Evolutionary conservation across 1,140 invertebrate genomes (phyloP), one percentile per base, ranked within the genome.

Genomic region (Meloidogyne floridensis): DNA sequence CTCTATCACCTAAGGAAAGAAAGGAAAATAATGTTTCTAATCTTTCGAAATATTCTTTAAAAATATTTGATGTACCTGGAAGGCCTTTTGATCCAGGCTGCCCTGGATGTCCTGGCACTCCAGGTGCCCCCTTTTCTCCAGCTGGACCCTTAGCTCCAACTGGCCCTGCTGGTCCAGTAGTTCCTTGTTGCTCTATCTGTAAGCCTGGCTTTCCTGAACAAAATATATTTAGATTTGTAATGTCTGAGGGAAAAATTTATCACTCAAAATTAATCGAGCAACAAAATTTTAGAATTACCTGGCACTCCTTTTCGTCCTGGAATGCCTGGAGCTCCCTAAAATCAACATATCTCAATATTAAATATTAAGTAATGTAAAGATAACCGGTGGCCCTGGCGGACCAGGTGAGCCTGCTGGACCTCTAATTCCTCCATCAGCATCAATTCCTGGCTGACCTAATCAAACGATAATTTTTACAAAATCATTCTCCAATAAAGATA

Each of bases 291-390:
- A 32, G 32, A 4, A 20, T 0, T 77, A 79, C 80, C 80, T 32
- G 80, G 80, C 13, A 56, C 80, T 56, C 80, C 80, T 59, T 75
- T 73, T 11, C 54, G 47, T n/a, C 82, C 82, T 13, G 78, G 78
- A 51, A 71, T 42, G 73, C 81, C 81, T 10, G 78, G 81, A 11
- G 65, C 80, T 84, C 82, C 81, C 82, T 81, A 18, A 53, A 56
- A 81, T 71, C 0, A 51, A 32, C 1, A 51, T 18, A 43, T 59
- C 2, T 74, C 7, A 74, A 65, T 9, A 42, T 15, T 43, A 54
- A 13, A 83, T 11, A 15, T 32, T 32, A 32, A 32, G 32, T 32
- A 32, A 32, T 20, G 4, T 3, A 20, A 73, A 78, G 51, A 4
- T 7, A n/a, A 83, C 79, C 59, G 80, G 81, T 2, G 80, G 65